Evolutionary conservation across 2,113 vertebrate species (phyloP), one percentile per base, ranked within the genome.

Genomic region (Lonchura striata): DNA sequence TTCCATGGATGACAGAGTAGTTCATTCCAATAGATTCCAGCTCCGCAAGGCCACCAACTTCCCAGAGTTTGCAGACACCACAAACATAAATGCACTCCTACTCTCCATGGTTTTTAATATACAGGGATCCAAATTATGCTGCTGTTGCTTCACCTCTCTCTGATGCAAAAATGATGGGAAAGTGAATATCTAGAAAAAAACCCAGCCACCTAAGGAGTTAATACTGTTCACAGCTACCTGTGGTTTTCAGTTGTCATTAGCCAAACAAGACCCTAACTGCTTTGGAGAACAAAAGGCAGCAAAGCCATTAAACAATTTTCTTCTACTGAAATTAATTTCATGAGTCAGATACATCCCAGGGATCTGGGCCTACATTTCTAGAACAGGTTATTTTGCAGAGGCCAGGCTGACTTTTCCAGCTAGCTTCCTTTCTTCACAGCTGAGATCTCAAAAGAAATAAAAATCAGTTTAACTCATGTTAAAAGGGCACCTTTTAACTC

Each of bases 401-500:
- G 49, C 56, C 72, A 68, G 50, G 19, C 52, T 93, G 70, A 66
- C 59, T 93, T 82, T 82, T 61, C 50, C 59, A 87, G 47, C 52
- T 65, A 76, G n/a, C 53, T 76, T 82, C n/a, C 54, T 74, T 80
- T 83, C 82, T 91, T 41, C 60, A 52, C n/a, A 78, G 44, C 24
- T 52, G 56, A 81, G 71, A 54, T 22, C 46, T 47, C 49, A 64
- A 54, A 80, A 91, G 53, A 41, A 83, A 75, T 28, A 60, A 77
- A 76, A 63, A 37, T 52, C 30, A 52, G 60, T 90, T 86, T 88
- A 94, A 74, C 41, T 88, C 44, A 28, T 28, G 53, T 71, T 94
- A 78, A 84, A 93, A 93, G 64, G 82, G 28, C 44, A 94, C 60
- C 46, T 88, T 91, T 93, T 91, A 91, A 69, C 23, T 89, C 65